Base-by-base conservation (phyloP, 2,888 invertebrate species). In the Caenorhabditis imperialis region DNA sequence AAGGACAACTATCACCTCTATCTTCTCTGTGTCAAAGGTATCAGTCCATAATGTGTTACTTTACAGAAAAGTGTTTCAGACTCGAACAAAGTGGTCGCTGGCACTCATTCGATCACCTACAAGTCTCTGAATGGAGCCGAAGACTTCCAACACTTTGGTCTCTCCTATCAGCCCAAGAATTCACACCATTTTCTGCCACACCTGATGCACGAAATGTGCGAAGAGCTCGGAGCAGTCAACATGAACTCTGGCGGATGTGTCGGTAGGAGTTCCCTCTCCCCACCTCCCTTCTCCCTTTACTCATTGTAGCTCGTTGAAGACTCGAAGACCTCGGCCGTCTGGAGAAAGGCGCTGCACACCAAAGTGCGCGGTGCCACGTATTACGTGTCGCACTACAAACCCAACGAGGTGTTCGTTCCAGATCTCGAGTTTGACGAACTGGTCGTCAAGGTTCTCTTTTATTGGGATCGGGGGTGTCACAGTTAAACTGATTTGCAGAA, bases 171-270 rank as follows among this genome's bases (percentile, higher is more conserved):
- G 30, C 65, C 50, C 3, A 25, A 48, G 1, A 50, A 65, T 38
- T 22, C 44, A 20, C 47, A 33, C 50, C 20, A 65, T 16, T 50
- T 63, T 6, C 51, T 73, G 1, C 54, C 55, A 10, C 60, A 55
- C 51, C 50, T 73, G n/a, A 48, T 73, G 50, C 42, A 22, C 4
- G 45, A 65, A 42, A 67, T 73, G 65, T 30, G 37, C 4, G 18
- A 55, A 3, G 73, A 73, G 22, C 38, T 73, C 8, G 45, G 48
- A 27, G 12, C 65, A 1, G 50, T 61, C 10, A 44, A 30, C 12
- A 67, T 73, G 47, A 73, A 73, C 48, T 60, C 73, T 14, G 73
- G 73, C 35, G 73, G 65, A 55, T 73, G 73, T 60, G 61, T 61
- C 48, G 65, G 63, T 67, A 48, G 30, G 60, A 54, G 35, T 48